These are phyloP conservation scores for Anthopleura xanthogrammica DNA, from an alignment of 92 coral and sea anemone genomes.

Conservation along the genomic window DNA sequence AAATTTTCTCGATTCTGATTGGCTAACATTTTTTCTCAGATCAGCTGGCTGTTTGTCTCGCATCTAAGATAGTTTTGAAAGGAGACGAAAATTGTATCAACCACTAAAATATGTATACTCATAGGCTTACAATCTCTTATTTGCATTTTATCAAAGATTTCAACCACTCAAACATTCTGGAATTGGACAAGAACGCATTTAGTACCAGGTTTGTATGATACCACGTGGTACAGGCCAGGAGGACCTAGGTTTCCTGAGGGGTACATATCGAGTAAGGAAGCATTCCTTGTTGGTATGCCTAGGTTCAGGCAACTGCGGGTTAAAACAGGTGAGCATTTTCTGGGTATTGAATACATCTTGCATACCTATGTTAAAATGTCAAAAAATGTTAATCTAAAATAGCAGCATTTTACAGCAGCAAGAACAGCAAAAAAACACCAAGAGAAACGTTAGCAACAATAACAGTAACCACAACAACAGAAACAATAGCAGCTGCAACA, in stretches of 20 bases:
- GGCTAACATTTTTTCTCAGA: too few species aligned
- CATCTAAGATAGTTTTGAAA: too few species aligned
- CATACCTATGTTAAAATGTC: too few species aligned
- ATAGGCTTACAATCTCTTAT: neutral
- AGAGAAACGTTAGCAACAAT: neutral
- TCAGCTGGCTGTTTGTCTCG: too few species aligned
- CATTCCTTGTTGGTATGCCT: constrained; percentile 95
- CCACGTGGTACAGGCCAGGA: constrained; percentile 72
- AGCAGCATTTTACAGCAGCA: neutral
- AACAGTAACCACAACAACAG: neutral
- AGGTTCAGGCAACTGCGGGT: constrained; percentile 82
- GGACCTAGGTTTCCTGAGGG: constrained; percentile 69
- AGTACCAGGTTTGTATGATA: constrained; percentile 80
- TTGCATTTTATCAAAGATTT: constrained; percentile 32
- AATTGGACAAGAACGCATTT: constrained; percentile 67
- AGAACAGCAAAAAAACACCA: neutral
- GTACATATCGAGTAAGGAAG: constrained; percentile 67
- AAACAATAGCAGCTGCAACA: neutral
- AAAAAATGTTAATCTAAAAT: too few species aligned
- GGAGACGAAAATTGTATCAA: too few species aligned
- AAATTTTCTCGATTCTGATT: too few species aligned
- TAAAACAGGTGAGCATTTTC: constrained; percentile 55
- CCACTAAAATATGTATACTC: neutral
- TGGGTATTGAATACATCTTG: neutral
- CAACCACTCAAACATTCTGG: constrained; percentile 65